These are phyloP conservation scores for Rhinogobius similis DNA, from an alignment of 2,113 vertebrate species.

Conservation along the genomic window DNA sequence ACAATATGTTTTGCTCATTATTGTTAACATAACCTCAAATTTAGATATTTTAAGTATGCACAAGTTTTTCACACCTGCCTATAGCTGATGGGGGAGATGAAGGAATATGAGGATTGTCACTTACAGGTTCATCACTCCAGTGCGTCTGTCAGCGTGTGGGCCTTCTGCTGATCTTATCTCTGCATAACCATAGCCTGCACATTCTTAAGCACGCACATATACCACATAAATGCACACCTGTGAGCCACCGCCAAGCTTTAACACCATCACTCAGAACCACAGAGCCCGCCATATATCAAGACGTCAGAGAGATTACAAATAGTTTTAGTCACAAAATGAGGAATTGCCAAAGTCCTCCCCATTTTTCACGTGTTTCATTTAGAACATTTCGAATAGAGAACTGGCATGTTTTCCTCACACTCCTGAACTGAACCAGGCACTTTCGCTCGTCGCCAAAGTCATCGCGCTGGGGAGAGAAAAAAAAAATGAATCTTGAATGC, in stretches of 20 bases:
- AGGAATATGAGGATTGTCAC: slow-evolving; percentile 46
- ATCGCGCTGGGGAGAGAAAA: background rate
- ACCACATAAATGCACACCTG: slow-evolving; percentile 43
- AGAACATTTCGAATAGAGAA: slow-evolving; percentile 22
- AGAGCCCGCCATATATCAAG: slow-evolving; percentile 12
- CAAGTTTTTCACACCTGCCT: slow-evolving; percentile 49
- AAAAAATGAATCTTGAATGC: slow-evolving; percentile 50
- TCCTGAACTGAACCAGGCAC: background rate
- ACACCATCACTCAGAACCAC: slow-evolving; percentile 22
- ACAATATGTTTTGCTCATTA: too few relatives aligned
- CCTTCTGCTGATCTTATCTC: slow-evolving; percentile 73
- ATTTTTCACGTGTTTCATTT: slow-evolving; percentile 43
- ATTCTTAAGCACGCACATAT: slow-evolving; percentile 63
- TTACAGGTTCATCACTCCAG: slow-evolving; percentile 62
- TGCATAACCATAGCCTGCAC: slow-evolving; percentile 73
- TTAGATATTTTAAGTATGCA: background rate
- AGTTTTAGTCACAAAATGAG: slow-evolving; percentile 20
- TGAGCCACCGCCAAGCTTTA: slow-evolving; percentile 52
- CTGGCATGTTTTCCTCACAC: slow-evolving; percentile 45
- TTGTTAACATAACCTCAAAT: too few relatives aligned
- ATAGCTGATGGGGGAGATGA: slow-evolving; percentile 53
- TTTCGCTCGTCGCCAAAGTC: background rate
- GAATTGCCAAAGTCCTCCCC: slow-evolving; percentile 16
- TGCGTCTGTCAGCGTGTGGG: slow-evolving; percentile 70
- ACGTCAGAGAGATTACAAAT: slow-evolving; percentile 11